phyloP scores from a whole-genome alignment of 2,113 vertebrate genomes.

The Larimichthys crocea region DNA sequence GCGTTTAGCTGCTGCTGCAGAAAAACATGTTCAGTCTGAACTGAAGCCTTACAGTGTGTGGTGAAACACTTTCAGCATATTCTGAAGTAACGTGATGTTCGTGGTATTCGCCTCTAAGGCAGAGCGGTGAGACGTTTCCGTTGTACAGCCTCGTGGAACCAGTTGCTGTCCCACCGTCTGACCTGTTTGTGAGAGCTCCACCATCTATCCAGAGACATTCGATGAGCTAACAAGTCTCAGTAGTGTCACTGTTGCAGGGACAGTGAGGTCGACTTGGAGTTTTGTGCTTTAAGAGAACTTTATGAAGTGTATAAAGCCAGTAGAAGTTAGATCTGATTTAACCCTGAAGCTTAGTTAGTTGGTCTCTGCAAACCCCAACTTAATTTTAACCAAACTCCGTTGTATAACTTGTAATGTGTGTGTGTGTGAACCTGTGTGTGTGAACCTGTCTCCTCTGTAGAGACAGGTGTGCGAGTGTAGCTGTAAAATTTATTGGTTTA shows the following conservation, averaged over 20 bases:
- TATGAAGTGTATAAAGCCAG: slow-evolving; percentile 17
- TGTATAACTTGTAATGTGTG: not conserved
- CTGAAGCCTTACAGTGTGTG: not conserved
- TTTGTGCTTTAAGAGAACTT: not conserved
- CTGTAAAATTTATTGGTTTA: not conserved
- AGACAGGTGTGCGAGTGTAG: not conserved
- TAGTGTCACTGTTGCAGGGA: not conserved
- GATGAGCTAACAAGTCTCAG: not conserved
- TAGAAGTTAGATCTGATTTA: not conserved
- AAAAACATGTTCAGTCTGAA: not conserved
- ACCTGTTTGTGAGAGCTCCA: not conserved
- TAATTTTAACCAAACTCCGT: not conserved
- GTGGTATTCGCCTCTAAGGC: slow-evolving; percentile 24
- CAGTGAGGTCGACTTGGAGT: not conserved
- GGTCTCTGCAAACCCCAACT: not conserved
- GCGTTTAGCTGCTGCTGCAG: not conserved
- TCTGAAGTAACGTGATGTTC: not conserved
- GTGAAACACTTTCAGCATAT: not conserved
- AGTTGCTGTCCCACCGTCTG: slow-evolving; percentile 16
- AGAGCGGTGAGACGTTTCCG: not conserved
- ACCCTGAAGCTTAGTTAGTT: not conserved
- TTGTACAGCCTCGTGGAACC: not conserved
- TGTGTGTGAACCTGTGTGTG: not conserved
- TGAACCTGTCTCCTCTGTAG: not conserved
- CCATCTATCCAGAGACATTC: not conserved